phyloP scores from a whole-genome alignment of 2,888 invertebrate species.

The Escarpia spicata region DNA sequence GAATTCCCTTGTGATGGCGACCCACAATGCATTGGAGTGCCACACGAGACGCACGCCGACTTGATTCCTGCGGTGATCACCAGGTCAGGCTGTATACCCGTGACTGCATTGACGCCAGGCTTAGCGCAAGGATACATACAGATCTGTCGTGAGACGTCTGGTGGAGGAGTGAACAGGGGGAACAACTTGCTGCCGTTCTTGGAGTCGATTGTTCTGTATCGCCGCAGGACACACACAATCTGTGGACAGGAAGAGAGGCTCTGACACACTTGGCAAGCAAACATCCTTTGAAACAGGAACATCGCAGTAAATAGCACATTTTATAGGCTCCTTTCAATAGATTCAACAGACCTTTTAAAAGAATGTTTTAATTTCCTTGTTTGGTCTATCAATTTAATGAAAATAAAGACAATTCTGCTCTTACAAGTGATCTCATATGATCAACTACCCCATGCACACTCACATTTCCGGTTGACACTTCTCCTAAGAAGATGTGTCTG shows the following conservation, averaged over 20 bases:
- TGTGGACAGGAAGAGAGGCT: neutral
- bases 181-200: neutral
- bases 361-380: too few relatives aligned
- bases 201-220: neutral
- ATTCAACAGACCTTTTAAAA: too few relatives aligned
- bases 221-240: neutral
- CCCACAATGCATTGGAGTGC: conserved; percentile 27
- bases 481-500: neutral
- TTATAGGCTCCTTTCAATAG: too few relatives aligned
- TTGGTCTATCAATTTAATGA: too few relatives aligned
- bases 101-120: conserved; percentile 51
- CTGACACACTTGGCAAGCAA: neutral
- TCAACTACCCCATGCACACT: neutral
- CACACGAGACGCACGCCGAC: conserved; percentile 19
- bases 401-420: too few relatives aligned
- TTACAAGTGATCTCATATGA: neutral
- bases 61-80: conserved; percentile 25
- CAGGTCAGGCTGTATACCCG: conserved; percentile 54
- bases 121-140: conserved; percentile 53
- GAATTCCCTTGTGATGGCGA: neutral
- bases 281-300: too few relatives aligned
- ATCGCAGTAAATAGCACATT: too few relatives aligned
- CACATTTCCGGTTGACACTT: neutral
- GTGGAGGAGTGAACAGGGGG: neutral
- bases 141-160: conserved; percentile 1